Evolutionary conservation across 2,797 vertebrate species (phyloP), one percentile per base, ranked within the genome.

Genomic region (Sebastes elongatus): DNA sequence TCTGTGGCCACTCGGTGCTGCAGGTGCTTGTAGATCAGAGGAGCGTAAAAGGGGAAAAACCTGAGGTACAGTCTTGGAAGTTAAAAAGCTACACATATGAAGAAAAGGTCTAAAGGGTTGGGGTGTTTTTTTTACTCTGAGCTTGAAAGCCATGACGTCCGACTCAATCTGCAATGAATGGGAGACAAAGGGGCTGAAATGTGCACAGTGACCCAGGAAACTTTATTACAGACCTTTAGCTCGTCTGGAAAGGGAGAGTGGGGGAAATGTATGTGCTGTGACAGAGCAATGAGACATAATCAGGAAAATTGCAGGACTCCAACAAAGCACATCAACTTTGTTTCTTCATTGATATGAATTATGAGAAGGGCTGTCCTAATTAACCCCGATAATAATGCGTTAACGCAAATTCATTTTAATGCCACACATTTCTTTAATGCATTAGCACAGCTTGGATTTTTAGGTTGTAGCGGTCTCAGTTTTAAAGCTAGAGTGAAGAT

Each of bases 141-240:
- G 25, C 27, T 63, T 71, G 23, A 82, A 86, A 75, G 77, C 46
- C 49, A 10, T 63, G 64, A 75, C 46, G 62, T 82, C 76, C 89
- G 69, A 87, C 72, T 81, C 18, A 56, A 82, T 84, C 69, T 93
- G 86, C 86, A 91, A 87, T 67, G 46, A 88, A 85, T 83, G n/a
- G 38, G 22, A 57, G 59, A 89, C 80, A 90, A 92, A 32, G 80
- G 11, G 46, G 33, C n/a, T 22, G 6, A 78, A 81, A 89, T 78
- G 72, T 89, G 84, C 83, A 90, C 89, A 86, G 82, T 86, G 87
- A 93, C 86, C 89, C 90, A 68, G 65, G 68, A 92, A 91, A 88
- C 64, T 77, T 84, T 86, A 90, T 82, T 71, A 52, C 10, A 81
- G 76, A 78, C 80, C 82, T 86, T 64, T 80, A 65, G 49, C 67